Conservation (phyloP, 1,140 invertebrate genomes). For the Drosophila subpulchrella region DNA sequence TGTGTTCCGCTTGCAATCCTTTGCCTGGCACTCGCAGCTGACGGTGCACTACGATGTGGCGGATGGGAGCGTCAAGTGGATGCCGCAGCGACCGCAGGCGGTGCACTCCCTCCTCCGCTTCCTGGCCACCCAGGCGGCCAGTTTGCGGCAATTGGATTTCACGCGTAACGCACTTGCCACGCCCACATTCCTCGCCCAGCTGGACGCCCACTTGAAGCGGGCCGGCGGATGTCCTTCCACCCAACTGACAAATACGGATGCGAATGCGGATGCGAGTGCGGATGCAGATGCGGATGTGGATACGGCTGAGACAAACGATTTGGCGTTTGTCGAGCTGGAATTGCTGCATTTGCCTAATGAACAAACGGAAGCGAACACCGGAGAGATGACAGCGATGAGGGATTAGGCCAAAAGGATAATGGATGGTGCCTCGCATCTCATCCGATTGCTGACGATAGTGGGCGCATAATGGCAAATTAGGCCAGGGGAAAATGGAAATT, state of each 20-base stretch:
- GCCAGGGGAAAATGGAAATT: neutral
- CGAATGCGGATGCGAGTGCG: constrained; percentile 5
- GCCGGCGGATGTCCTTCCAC: constrained; percentile 2
- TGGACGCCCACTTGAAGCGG: constrained; percentile 33
- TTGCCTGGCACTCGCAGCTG: constrained; percentile 69
- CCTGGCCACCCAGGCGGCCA: constrained; percentile 48
- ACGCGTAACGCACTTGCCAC: constrained; percentile 72
- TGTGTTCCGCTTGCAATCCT: constrained; percentile 43
- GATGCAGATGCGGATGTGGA: constrained; percentile 12
- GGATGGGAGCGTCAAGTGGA: constrained; percentile 73
- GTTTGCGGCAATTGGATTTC: constrained; percentile 71
- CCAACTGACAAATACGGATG: constrained; percentile 22
- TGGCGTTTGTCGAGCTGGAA: constrained; percentile 65
- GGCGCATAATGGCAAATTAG: constrained; percentile 2
- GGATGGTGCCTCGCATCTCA: constrained; percentile 2
- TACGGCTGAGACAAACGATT: constrained; percentile 60
- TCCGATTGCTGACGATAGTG: constrained; percentile 1
- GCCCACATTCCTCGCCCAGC: constrained; percentile 61
- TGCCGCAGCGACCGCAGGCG: constrained; percentile 66
- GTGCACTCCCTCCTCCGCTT: constrained; percentile 53
- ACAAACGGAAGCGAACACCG: constrained; percentile 40
- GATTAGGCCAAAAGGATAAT: constrained; percentile 7
- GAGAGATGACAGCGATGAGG: constrained; percentile 29
- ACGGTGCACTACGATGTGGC: constrained; percentile 62
- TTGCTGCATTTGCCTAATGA: constrained; percentile 63